Evolutionary conservation across 2,797 vertebrate genomes (phyloP), one percentile per base, ranked within the genome.

Genomic region (Chlorospingus flavigularis): DNA sequence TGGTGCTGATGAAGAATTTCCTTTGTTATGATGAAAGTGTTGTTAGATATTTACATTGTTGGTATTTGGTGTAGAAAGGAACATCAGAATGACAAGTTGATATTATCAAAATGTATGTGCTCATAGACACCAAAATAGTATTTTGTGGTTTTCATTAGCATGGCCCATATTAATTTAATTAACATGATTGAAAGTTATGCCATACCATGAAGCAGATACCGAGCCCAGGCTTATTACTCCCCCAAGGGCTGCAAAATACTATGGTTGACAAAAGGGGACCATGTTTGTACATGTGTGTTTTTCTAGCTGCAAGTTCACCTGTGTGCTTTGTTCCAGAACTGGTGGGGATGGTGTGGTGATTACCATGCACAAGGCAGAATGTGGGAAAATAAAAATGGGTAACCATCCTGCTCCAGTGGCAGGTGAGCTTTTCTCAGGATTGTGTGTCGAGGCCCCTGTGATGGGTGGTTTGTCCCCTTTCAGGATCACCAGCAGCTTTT

Each of bases 111-210:
- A 97, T 58, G 80, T 76, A 78, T 95, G 92, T 86, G 80, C 92
- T 95, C 66, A 35, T 62, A 58, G 96, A 95, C 94, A 95, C 73
- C 70, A 87, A 95, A 97, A 96, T 91, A 96, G 95, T 86, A 95
- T 97, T 96, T 94, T 96, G 96, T 70, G 65, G 89, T 96, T 97
- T 97, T 98, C 96, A 89, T 98, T 97, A 98, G 62, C 58, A 26
- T 14, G 55, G 94, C 75, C 75, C 94, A 93, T 95, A 97, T 97
- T 97, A 97, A 97, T 96, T 97, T 97, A 97, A 98, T 98, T 97
- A 97, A 95, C 87, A 23, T 96, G 95, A 97, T 96, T 95, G 96
- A 97, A 96, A 96, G 94, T 94, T 88, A 11, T 86, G 87, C 88
- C 70, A 30, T 67, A 48, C 58, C 68, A 86, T 6, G 85, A 96